A percentile compares a stretch with the other conserved stretches of the same genome.
phyloP scores from a whole-genome alignment of 1,140 invertebrate species.

The Drosophila miranda region DNA sequence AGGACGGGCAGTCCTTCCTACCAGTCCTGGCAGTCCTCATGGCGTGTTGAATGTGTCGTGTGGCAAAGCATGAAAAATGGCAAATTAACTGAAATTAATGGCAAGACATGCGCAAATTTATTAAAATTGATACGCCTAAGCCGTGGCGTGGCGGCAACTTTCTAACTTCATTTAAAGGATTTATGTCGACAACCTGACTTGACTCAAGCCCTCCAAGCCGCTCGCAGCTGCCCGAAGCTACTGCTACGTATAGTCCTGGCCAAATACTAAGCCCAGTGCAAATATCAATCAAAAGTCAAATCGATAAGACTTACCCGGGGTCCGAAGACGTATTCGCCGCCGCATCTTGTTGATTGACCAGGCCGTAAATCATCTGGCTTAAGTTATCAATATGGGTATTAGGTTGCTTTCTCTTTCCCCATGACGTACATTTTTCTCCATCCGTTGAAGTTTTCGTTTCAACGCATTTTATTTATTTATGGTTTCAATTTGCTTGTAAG shows the following conservation, averaged over 20 bases:
- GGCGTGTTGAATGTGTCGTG: conserved; percentile 55
- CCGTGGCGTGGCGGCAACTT: conserved; percentile 43
- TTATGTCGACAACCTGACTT: conserved; percentile 55
- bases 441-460: conserved; percentile 61
- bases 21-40: neutral
- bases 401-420: conserved; percentile 12
- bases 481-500: conserved; percentile 77
- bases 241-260: neutral
- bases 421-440: conserved; percentile 31
- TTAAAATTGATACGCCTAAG: conserved; percentile 75
- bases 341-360: conserved; percentile 33
- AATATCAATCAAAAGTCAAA: conserved; percentile 79
- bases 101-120: conserved; percentile 70
- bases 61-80: conserved; percentile 72
- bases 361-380: conserved; percentile 71
- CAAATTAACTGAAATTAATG: conserved; percentile 80
- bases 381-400: conserved; percentile 78
- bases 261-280: conserved; percentile 44
- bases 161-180: conserved; percentile 74
- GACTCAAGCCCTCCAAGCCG: neutral
- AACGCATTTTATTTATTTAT: conserved; percentile 77
- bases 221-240: too few species aligned
- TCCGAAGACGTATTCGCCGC: conserved; percentile 31
- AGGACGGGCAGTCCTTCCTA: conserved; percentile 24
- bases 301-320: conserved; percentile 64